phyloP scores from a whole-genome alignment of 92 coral and sea anemone species.

The Palythoa grandiflora region DNA sequence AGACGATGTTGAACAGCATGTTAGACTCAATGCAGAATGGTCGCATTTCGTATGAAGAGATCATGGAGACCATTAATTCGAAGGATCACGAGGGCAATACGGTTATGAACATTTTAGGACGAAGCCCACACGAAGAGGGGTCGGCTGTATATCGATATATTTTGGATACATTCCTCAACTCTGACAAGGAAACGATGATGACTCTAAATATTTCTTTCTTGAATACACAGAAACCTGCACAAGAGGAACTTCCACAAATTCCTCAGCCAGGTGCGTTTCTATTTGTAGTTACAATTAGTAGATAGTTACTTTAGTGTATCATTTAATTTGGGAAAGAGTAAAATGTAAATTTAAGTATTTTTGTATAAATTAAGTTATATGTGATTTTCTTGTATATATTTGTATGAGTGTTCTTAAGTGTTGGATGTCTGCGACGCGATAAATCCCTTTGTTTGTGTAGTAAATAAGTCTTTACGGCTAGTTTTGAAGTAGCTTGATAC shows the following conservation, averaged over 20 bases:
- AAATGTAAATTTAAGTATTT: not conserved
- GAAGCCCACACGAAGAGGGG: conserved; percentile 45
- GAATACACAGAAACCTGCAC: conserved; percentile 21
- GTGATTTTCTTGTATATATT: not conserved
- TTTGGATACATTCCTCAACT: conserved; percentile 34
- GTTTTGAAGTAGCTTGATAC: not conserved
- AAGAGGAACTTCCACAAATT: conserved; percentile 9
- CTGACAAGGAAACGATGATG: conserved; percentile 8
- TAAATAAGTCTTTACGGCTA: not conserved
- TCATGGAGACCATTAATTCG: conserved; percentile 37
- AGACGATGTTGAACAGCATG: conserved; percentile 40
- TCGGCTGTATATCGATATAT: conserved; percentile 26
- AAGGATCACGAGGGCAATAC: conserved; percentile 38
- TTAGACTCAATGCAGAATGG: conserved; percentile 43
- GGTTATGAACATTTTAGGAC: conserved; percentile 33
- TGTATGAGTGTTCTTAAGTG: not conserved
- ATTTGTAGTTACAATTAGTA: no score
- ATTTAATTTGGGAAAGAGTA: not conserved
- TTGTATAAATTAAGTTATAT: not conserved
- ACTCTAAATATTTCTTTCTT: not conserved
- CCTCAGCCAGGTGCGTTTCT: conserved; percentile 25
- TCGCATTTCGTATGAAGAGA: conserved; percentile 20
- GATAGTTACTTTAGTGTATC: not conserved
- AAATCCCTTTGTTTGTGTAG: not conserved
- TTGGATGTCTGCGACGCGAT: not conserved